These are phyloP conservation scores for Psammodynastes pulverulentus DNA, from an alignment of 2,113 vertebrate genomes.

Conservation along the genomic window DNA sequence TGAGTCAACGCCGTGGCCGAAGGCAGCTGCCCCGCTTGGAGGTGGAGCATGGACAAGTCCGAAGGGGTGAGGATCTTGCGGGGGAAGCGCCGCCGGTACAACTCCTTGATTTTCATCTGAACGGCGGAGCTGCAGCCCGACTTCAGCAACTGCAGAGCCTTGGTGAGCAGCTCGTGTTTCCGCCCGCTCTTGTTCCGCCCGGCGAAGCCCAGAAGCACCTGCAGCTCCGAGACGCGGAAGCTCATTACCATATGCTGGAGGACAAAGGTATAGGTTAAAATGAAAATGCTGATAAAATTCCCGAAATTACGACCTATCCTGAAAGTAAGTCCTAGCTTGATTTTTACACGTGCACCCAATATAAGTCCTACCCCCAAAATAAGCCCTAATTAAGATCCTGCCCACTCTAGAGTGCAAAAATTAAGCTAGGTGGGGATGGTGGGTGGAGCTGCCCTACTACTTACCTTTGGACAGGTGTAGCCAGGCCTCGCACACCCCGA, in stretches of 20 bases:
- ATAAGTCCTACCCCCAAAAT: no score
- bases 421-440: no score
- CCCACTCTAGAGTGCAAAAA: no score
- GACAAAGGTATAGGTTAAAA: background rate
- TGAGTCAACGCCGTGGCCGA: slow-evolving; percentile 39
- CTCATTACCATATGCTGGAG: slow-evolving; percentile 75
- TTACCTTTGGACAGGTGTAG: no score
- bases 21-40: slow-evolving; percentile 58
- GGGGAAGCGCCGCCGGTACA: slow-evolving; percentile 70
- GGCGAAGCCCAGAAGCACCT: slow-evolving; percentile 72
- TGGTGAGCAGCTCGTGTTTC: slow-evolving; percentile 70
- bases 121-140: slow-evolving; percentile 66
- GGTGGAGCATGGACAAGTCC: slow-evolving; percentile 65
- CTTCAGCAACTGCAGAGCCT: slow-evolving; percentile 66
- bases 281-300: no score
- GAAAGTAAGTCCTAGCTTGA: no score
- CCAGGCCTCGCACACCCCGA: no score
- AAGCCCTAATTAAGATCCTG: no score
- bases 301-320: no score
- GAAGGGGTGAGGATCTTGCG: slow-evolving; percentile 65
- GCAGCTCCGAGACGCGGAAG: slow-evolving; percentile 73
- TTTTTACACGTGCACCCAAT: no score
- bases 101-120: slow-evolving; percentile 77
- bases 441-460: no score
- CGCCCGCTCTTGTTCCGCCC: slow-evolving; percentile 72